Percentiles rank a stretch among this genome's conserved stretches.
Evolutionary conservation across 2,113 vertebrate genomes (phyloP).

Genomic region (Arothron firmamentum): DNA sequence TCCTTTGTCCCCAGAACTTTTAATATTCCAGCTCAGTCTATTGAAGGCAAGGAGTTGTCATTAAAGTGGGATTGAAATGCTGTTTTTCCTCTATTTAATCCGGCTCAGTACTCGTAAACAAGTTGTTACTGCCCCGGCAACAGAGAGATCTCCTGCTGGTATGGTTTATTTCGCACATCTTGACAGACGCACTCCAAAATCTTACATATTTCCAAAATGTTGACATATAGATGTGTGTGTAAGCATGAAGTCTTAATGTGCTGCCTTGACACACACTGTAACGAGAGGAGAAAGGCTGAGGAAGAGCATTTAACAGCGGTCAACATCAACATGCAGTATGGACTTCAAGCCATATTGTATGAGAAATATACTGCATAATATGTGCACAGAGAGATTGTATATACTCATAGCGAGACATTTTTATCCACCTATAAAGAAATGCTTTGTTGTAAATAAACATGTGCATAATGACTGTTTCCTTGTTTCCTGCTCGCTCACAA

Average conservation of each 20-base stretch:
- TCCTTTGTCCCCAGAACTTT: slow-evolving; percentile 51
- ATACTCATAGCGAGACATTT: slow-evolving; percentile 49
- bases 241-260: slow-evolving; percentile 10
- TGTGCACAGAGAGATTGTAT: slow-evolving; percentile 54
- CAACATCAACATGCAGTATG: slow-evolving; percentile 27
- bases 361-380: slow-evolving; percentile 39
- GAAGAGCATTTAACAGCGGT: slow-evolving; percentile 36
- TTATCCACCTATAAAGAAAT: slow-evolving; percentile 47
- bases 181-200: slow-evolving; percentile 19
- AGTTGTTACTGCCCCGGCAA: slow-evolving; percentile 20
- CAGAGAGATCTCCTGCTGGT: slow-evolving; percentile 1
- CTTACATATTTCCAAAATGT: slow-evolving; percentile 2
- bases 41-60: slow-evolving; percentile 52
- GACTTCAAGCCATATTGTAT: slow-evolving; percentile 22
- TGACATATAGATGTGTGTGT: background rate
- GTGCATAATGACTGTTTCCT: slow-evolving; percentile 47
- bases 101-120: slow-evolving; percentile 9
- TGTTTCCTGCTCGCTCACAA: slow-evolving; percentile 20
- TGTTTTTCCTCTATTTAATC: slow-evolving; percentile 7
- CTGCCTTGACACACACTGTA: slow-evolving; percentile 25
- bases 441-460: slow-evolving; percentile 65
- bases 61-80: slow-evolving; percentile 59
- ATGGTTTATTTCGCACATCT: slow-evolving; percentile 13
- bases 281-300: slow-evolving; percentile 27
- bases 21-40: slow-evolving; percentile 52